phyloP scores from a whole-genome alignment of 2,797 vertebrate genomes.

The Basileuterus tristriatus region DNA sequence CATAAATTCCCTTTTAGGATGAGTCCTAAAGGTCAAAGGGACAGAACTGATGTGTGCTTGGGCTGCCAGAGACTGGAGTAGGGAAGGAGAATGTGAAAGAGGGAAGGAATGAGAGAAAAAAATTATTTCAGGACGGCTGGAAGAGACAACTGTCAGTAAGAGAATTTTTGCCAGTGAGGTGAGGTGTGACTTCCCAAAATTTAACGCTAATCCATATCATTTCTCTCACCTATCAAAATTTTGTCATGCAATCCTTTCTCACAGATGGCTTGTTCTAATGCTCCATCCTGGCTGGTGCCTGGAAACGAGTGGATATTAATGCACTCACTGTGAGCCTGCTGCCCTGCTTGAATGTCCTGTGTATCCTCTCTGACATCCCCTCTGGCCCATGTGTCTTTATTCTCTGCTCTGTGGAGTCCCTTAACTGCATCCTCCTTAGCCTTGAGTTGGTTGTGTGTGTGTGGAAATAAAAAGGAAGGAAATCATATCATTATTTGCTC shows the following conservation, averaged over 20 bases:
- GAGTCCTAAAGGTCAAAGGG: neutral
- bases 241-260: neutral
- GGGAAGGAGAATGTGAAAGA: neutral
- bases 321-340: neutral
- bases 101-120: neutral
- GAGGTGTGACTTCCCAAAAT: neutral
- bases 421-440: neutral
- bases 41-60: neutral
- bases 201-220: neutral
- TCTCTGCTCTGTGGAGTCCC: neutral
- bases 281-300: neutral
- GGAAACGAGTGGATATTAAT: neutral
- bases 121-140: neutral
- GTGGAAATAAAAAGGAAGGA: neutral
- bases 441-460: neutral
- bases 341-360: neutral
- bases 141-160: neutral
- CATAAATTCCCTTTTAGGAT: neutral
- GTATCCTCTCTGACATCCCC: neutral
- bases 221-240: neutral
- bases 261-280: neutral
- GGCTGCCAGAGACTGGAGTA: neutral
- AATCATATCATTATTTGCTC: slow-evolving; percentile 17
- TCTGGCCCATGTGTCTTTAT: neutral
- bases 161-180: neutral